Evolutionary conservation across 1,140 invertebrate genomes (phyloP), one percentile per base, ranked within the genome.

Genomic region (Diachasmimorpha longicaudata): DNA sequence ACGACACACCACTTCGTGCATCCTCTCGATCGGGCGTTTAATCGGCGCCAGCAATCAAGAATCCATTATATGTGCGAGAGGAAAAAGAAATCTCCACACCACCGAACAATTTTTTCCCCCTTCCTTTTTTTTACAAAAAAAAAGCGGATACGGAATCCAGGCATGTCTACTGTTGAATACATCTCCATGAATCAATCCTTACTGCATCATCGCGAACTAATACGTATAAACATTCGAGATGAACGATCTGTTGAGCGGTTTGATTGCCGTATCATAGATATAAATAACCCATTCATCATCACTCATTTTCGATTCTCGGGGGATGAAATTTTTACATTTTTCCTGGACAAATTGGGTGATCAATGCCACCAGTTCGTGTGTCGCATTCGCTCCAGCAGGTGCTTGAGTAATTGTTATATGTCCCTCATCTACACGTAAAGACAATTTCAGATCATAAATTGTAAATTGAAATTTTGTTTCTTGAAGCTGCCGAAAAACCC

Each of bases 51-150:
- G 48, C 23, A 73, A 68, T 73, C 52, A 55, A 52, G 71, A 73
- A 73, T 73, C 52, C 70, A 72, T 72, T 72, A 72, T 52, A 72
- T 72, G 70, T 72, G 70, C 36, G 71, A 73, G 25, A 66, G 37
- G 66, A 66, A 73, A 55, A 44, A 71, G 23, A 44, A 13, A 46
- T 25, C 14, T 13, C 36, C 16, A 48, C 21, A 66, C 16, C 25
- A 72, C 16, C 6, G 55, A 66, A 55, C 31, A 66, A 70, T 46
- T 44, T 44, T 44, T 48, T 68, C 31, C 36, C 5, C 8, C 2
- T 66, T 13, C 25, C 14, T 68, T 68, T 19, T 68, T 31, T 66
- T 66, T 66, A 13, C 31, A 25, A 58, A 25, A 48, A 48, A 48
- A 71, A 55, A 73, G 11, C 31, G 71, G 52, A 73, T 39, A 37